Evolutionary conservation across 1,140 invertebrate species (phyloP).

Genomic region (Musca vetustissima): DNA sequence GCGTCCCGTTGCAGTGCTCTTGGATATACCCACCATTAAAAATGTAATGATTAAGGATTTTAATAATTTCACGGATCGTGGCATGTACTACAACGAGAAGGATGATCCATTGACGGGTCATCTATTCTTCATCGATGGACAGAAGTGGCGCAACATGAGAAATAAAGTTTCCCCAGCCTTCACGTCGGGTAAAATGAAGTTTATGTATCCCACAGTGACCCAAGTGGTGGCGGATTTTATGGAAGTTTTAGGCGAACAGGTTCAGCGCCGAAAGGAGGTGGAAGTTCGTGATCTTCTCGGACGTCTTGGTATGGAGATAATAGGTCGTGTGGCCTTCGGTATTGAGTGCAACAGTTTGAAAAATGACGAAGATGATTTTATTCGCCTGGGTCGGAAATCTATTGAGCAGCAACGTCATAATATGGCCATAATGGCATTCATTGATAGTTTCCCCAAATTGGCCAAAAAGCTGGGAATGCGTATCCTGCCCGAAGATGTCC

Average conservation of each 20-base stretch:
- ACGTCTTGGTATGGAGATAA: constrained; percentile 54
- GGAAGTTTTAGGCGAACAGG: constrained; percentile 18
- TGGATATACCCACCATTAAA: constrained; percentile 53
- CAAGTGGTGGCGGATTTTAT: constrained; percentile 14
- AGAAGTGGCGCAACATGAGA: constrained; percentile 62
- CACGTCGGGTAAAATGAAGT: constrained; percentile 61
- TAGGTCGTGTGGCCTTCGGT: constrained; percentile 68
- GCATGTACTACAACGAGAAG: constrained; percentile 56
- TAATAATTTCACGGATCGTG: constrained; percentile 58
- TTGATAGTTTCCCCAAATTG: constrained; percentile 40
- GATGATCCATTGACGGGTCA: constrained; percentile 57
- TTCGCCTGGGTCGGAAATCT: constrained; percentile 42
- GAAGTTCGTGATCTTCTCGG: constrained; percentile 47
- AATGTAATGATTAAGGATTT: constrained; percentile 61
- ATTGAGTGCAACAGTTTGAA: constrained; percentile 62
- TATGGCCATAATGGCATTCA: constrained; percentile 19
- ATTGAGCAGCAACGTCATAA: constrained; percentile 33
- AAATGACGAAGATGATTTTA: constrained; percentile 61
- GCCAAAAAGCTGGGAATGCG: constrained; percentile 39
- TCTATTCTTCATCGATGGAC: constrained; percentile 57
- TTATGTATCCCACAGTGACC: constrained; percentile 53
- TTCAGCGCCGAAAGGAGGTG: constrained; percentile 23
- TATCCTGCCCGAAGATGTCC: constrained; percentile 55
- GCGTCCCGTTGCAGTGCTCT: not conserved
- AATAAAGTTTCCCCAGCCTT: constrained; percentile 64